Conservation (phyloP, 2,888 invertebrate genomes). For the Poecilus cupreus region DNA sequence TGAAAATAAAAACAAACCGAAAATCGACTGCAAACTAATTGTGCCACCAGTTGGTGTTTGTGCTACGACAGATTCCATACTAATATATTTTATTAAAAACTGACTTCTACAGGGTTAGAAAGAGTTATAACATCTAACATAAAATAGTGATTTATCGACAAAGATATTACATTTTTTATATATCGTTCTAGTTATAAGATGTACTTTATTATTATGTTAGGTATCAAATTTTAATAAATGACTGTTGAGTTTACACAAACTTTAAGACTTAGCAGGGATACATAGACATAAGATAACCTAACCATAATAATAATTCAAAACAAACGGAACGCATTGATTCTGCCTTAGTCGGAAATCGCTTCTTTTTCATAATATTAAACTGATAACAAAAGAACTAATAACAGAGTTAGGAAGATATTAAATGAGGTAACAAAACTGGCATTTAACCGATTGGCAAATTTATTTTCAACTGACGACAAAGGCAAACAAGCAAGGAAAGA, state of each 20-base stretch:
- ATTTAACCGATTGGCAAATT: no score
- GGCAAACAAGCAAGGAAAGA: no score
- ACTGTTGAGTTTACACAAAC: constrained; percentile 34
- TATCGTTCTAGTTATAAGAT: constrained; percentile 26
- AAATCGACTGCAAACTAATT: constrained; percentile 15
- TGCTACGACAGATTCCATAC: constrained; percentile 54
- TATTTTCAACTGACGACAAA: no score
- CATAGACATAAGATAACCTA: no score
- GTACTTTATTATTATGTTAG: constrained; percentile 4
- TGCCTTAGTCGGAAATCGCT: no score
- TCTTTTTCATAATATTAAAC: no score
- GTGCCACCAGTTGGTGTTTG: constrained; percentile 56
- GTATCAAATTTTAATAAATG: constrained; percentile 30
- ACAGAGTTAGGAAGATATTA: no score
- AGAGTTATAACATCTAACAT: constrained; percentile 1
- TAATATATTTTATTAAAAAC: constrained; percentile 56
- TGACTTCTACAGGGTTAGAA: not conserved
- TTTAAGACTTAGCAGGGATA: no score
- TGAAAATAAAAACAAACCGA: constrained; percentile 55
- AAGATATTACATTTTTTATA: constrained; percentile 25
- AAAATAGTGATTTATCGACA: constrained; percentile 16
- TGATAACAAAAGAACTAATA: no score
- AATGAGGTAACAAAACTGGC: no score
- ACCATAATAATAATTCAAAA: no score
- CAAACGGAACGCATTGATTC: no score